Evolutionary conservation across 2,888 invertebrate genomes (phyloP).

Genomic region (Chalcosyrphus nemorum): DNA sequence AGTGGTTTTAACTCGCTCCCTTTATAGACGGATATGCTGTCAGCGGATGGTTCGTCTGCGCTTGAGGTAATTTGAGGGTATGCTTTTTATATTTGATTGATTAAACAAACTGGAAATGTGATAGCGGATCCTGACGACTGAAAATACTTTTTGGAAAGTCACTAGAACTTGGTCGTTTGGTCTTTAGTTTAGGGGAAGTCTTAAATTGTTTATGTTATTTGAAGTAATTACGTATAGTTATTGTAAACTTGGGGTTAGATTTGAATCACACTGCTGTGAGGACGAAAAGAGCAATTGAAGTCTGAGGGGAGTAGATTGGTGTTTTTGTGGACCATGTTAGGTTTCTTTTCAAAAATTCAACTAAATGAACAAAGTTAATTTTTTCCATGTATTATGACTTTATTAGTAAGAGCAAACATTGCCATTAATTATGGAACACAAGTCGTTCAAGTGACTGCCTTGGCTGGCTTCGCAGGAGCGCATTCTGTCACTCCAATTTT

Average conservation of each 20-base stretch:
- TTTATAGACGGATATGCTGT: conserved; percentile 31
- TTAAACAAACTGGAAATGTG: conserved; percentile 58
- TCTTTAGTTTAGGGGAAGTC: neutral
- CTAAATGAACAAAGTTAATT: too few relatives aligned
- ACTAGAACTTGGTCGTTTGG: neutral
- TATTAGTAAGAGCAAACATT: too few relatives aligned
- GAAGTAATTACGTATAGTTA: neutral
- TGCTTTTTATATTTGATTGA: conserved; percentile 61
- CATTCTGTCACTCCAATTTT: too few relatives aligned
- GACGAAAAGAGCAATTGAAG: too few relatives aligned
- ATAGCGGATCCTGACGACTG: conserved; percentile 30
- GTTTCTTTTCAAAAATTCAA: too few relatives aligned
- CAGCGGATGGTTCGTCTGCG: neutral
- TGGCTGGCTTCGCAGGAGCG: too few relatives aligned
- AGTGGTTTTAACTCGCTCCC: conserved; percentile 49
- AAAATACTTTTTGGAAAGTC: conserved; percentile 32
- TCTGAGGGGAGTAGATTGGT: too few relatives aligned
- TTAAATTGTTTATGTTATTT: neutral
- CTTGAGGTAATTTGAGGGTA: conserved; percentile 18
- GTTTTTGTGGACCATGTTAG: too few relatives aligned
- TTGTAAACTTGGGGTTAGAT: neutral
- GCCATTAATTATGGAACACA: too few relatives aligned
- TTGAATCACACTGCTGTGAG: too few relatives aligned
- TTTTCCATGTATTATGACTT: too few relatives aligned
- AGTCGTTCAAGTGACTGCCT: too few relatives aligned